These are phyloP conservation scores for Todiramphus saurophagus DNA, from an alignment of 2,113 vertebrate species.

Conservation along the genomic window DNA sequence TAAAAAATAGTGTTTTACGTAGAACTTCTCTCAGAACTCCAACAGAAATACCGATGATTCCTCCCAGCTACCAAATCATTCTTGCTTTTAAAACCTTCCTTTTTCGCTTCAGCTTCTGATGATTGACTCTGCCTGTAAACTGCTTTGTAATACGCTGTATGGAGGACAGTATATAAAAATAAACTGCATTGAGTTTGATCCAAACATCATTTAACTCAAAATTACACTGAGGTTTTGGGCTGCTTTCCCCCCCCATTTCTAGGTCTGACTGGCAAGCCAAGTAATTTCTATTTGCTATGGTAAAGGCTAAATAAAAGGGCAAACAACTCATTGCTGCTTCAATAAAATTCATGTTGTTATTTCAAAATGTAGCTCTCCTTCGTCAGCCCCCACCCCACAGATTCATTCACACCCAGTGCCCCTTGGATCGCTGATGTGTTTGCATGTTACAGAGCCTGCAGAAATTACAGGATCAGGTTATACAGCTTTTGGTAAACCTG, in stretches of 20 bases:
- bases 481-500: background rate
- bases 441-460: conserved; percentile 7
- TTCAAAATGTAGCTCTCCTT: conserved; percentile 21
- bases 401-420: background rate
- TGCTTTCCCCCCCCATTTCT: background rate
- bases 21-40: background rate
- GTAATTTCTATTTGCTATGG: conserved; percentile 27
- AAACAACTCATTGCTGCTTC: conserved; percentile 20
- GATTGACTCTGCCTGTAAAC: conserved; percentile 55
- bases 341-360: conserved; percentile 49
- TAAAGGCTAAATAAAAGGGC: conserved; percentile 53
- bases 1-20: background rate
- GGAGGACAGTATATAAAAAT: conserved; percentile 50
- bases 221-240: conserved; percentile 15
- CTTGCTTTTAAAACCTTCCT: conserved; percentile 21
- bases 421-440: background rate
- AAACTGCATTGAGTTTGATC: conserved; percentile 51
- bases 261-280: conserved; percentile 18
- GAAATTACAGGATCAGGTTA: background rate
- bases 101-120: conserved; percentile 5
- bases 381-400: background rate
- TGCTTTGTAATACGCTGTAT: conserved; percentile 39
- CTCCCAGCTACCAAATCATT: background rate
- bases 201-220: conserved; percentile 60
- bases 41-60: background rate